A percentile compares a stretch with the other conserved stretches of the same genome.
Evolutionary conservation across 2,113 vertebrate genomes (phyloP).

Genomic region (Garra rufa): DNA sequence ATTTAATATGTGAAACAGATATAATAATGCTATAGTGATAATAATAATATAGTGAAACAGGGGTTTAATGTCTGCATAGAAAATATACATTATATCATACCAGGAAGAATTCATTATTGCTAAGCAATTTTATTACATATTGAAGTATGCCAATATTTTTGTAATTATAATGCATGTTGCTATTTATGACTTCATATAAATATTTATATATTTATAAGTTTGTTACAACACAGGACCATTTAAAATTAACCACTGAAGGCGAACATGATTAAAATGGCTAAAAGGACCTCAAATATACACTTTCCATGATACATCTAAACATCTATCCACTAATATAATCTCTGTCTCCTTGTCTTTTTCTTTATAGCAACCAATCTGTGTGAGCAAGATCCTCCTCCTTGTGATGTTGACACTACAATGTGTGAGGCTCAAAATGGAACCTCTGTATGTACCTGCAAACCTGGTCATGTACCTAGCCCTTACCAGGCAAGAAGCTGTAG

Average conservation of each 20-base stretch:
- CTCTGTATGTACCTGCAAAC: slow-evolving; percentile 61
- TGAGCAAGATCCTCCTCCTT: slow-evolving; percentile 23
- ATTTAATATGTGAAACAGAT: background rate
- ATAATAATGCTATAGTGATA: too few species aligned
- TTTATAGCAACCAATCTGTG: slow-evolving; percentile 64
- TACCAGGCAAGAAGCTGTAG: slow-evolving; percentile 65
- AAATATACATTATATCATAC: too few species aligned
- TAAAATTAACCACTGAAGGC: background rate
- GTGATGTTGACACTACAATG: slow-evolving; percentile 55
- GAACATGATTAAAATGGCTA: background rate
- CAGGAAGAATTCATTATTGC: background rate
- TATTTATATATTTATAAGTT: background rate
- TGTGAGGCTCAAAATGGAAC: slow-evolving; percentile 41
- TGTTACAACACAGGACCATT: background rate
- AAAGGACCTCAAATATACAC: background rate
- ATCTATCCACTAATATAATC: background rate
- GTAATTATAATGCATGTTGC: too few species aligned
- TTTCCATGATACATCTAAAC: background rate
- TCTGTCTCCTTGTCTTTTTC: background rate
- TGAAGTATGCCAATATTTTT: background rate
- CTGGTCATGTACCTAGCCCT: slow-evolving; percentile 40
- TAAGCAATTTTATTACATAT: background rate
- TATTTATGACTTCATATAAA: background rate
- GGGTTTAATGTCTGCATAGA: background rate
- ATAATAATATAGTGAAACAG: too few species aligned